These are phyloP conservation scores for Rallus limicola DNA, from an alignment of 2,113 vertebrate genomes.

Conservation along the genomic window DNA sequence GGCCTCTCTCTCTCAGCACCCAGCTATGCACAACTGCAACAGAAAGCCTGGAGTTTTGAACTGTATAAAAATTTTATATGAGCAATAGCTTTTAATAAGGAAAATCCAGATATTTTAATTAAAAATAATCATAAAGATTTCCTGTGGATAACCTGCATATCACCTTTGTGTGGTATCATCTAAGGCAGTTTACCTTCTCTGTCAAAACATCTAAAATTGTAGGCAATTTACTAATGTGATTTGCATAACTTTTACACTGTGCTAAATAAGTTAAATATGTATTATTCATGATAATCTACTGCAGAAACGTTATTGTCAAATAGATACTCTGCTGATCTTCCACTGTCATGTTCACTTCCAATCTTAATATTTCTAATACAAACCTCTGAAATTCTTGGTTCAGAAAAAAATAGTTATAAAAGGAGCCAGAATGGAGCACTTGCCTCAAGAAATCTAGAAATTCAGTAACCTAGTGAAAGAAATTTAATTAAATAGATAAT, in stretches of 20 bases:
- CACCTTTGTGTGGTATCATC: slow-evolving; percentile 24
- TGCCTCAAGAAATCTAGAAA: neutral
- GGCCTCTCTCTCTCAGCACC: too few species aligned
- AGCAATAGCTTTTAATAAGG: slow-evolving; percentile 13
- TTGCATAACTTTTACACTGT: slow-evolving; percentile 67
- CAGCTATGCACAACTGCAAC: too few species aligned
- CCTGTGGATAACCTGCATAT: neutral
- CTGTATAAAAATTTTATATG: neutral
- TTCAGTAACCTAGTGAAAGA: neutral
- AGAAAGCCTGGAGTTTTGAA: neutral
- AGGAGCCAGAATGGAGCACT: neutral
- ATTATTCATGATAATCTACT: slow-evolving; percentile 70
- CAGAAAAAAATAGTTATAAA: neutral
- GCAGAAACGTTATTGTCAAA: slow-evolving; percentile 48
- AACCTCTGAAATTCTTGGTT: slow-evolving; percentile 12
- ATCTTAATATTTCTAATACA: neutral
- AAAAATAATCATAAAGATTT: slow-evolving; percentile 22
- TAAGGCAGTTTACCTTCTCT: slow-evolving; percentile 62
- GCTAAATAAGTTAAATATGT: slow-evolving; percentile 59
- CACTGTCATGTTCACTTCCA: slow-evolving; percentile 21
- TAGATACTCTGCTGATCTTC: slow-evolving; percentile 39
- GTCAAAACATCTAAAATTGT: slow-evolving; percentile 64
- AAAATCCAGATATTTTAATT: slow-evolving; percentile 15
- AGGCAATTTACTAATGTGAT: slow-evolving; percentile 67
- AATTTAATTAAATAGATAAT: neutral